phyloP scores from a whole-genome alignment of 2,113 vertebrate genomes.

The Pachycephala philippinensis region DNA sequence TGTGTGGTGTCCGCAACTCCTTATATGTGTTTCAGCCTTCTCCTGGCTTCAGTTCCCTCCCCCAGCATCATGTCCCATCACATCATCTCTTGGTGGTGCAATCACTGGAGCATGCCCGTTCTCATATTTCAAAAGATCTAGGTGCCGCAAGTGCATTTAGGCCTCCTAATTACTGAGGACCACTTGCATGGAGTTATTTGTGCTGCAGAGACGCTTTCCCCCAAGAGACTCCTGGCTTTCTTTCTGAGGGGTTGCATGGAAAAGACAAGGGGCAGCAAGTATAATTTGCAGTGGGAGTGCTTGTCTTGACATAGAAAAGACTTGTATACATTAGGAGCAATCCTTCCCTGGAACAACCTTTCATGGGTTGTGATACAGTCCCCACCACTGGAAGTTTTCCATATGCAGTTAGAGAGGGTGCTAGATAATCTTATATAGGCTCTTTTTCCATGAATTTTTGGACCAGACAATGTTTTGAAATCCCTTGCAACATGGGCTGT shows the following conservation, averaged over 20 bases:
- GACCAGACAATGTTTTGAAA: not conserved
- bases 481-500: not conserved
- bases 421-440: not conserved
- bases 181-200: not conserved
- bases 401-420: not conserved
- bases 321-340: not conserved
- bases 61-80: accelerated
- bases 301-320: not conserved
- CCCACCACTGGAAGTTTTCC: not conserved
- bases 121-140: not conserved
- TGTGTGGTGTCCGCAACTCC: too few relatives aligned
- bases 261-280: not conserved
- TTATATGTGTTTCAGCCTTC: too few relatives aligned
- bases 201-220: not conserved
- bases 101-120: accelerated
- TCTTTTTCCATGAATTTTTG: not conserved
- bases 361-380: not conserved
- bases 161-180: accelerated
- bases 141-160: not conserved
- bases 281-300: not conserved
- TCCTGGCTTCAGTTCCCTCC: not conserved
- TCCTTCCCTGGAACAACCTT: not conserved
- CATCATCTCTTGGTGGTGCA: not conserved
- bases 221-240: not conserved
- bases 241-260: not conserved